Evolutionary conservation across 2,888 invertebrate species (phyloP).

Genomic region (Acleris laterana): DNA sequence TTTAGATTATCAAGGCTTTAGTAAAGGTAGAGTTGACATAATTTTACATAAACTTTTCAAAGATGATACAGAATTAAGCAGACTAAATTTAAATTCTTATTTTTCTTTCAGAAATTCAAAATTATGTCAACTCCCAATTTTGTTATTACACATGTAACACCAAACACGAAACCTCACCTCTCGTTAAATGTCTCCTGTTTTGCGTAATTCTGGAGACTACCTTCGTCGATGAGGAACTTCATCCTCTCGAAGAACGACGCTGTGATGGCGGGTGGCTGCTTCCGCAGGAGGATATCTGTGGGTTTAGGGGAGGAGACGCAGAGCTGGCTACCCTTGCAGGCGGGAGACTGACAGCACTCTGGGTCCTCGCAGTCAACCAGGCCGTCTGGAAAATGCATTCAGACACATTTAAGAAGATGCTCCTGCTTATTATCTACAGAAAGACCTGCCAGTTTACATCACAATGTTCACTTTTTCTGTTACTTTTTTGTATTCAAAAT

Average conservation of each 20-base stretch:
- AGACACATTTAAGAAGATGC: conserved; percentile 11
- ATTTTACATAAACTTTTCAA: not conserved
- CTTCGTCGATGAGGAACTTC: conserved; percentile 99
- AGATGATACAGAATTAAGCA: too few species aligned
- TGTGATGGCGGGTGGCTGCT: conserved; percentile 98
- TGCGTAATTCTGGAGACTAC: conserved; percentile 98
- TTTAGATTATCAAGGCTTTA: conserved; percentile 8
- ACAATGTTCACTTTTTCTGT: too few species aligned
- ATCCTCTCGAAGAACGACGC: conserved; percentile 99
- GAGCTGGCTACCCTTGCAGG: conserved; percentile 93
- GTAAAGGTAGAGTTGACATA: conserved; percentile 47
- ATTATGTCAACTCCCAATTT: not conserved
- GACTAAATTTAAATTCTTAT: too few species aligned
- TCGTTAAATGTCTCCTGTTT: conserved; percentile 98
- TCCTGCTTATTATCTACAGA: too few species aligned
- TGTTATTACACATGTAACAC: conserved; percentile 57
- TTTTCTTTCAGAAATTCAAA: not conserved
- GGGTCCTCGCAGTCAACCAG: conserved; percentile 99
- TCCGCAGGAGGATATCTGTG: conserved; percentile 96
- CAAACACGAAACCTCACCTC: conserved; percentile 89
- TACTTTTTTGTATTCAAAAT: too few species aligned
- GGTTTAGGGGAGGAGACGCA: conserved; percentile 98
- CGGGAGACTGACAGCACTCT: conserved; percentile 95
- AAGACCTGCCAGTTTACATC: too few species aligned
- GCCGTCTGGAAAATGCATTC: conserved; percentile 89